Conservation (phyloP, 1,140 invertebrate species). For the Camponotus floridanus region DNA sequence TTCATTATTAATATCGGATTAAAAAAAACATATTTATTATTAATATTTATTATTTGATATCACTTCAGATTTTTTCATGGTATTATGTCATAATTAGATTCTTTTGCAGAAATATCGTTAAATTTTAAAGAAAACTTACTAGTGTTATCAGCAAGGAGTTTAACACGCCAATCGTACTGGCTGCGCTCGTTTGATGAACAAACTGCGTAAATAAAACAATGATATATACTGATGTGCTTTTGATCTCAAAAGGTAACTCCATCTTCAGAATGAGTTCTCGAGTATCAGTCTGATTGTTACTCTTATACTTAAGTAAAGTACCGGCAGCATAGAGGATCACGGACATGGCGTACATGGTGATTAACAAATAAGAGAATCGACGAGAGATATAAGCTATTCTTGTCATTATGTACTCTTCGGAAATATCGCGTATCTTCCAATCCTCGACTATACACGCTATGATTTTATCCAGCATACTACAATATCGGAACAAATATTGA, state of each 20-base stretch:
- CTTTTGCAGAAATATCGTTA: neutral
- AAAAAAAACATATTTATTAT: no score
- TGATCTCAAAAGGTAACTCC: constrained; percentile 54
- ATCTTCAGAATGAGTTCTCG: neutral
- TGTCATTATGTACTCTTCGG: constrained; percentile 11
- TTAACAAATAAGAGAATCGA: constrained; percentile 30
- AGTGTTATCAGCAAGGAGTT: no score
- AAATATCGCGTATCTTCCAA: constrained; percentile 24
- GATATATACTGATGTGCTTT: constrained; percentile 19
- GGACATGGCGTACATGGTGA: neutral
- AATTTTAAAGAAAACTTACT: neutral
- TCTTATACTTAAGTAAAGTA: no score
- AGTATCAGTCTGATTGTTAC: no score
- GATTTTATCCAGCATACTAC: constrained; percentile 52
- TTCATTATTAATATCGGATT: no score
- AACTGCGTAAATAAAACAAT: constrained; percentile 52
- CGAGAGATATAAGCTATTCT: constrained; percentile 27
- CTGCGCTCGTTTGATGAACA: constrained; percentile 33
- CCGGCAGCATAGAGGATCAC: no score
- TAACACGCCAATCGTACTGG: constrained; percentile 5
- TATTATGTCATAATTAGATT: neutral
- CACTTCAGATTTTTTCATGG: no score
- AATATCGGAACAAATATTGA: neutral
- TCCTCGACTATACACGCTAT: constrained; percentile 49
- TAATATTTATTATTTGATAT: no score